Evolutionary conservation across 2,113 vertebrate species (phyloP), one percentile per base, ranked within the genome.

Genomic region (Anguilla rostrata): DNA sequence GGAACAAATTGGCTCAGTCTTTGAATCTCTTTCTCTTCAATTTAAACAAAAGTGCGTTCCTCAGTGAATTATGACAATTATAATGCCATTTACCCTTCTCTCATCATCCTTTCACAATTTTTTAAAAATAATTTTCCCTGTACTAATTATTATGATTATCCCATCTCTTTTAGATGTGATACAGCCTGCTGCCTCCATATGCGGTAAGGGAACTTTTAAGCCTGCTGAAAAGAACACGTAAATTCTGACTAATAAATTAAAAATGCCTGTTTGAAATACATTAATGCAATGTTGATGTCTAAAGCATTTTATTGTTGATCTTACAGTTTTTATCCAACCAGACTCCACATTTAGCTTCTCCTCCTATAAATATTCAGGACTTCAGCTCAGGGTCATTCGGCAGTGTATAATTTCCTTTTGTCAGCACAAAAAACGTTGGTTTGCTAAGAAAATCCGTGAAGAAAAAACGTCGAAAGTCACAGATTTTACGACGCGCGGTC

Each of bases 1-100:
- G 71, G 71, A 75, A 75, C 71, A 34, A 75, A 75, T 75, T 71
- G 63, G 63, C 63, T 20, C 63, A n/a, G 71, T 34, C 71, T 75
- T 75, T 34, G n/a, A 12, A 34, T 34, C n/a, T 75, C 71, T 75
- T 34, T 34, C 1, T n/a, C 71, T 75, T 75, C 71, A 34, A 6
- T 75, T 75, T 75, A n/a, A 75, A 12, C 6, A 9, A 34, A n/a
- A 29, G 71, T 34, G 71, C n/a, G 11, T 2, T 75, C 71, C n/a
- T 75, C 71, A 9, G n/a, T 12, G 71, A n/a, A 29, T 75, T 29
- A 75, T 12, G 26, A 34, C 26, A 34, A 12, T 66, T 75, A 75
- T 75, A n/a, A 75, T 29, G n/a, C 9, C 71, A 75, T 75, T n/a
- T 34, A 34, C 71, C 71, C 71, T 12, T 75, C 71, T 6, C 2